phyloP scores from a whole-genome alignment of 2,888 invertebrate genomes.

The Hyposoter dolosus region DNA sequence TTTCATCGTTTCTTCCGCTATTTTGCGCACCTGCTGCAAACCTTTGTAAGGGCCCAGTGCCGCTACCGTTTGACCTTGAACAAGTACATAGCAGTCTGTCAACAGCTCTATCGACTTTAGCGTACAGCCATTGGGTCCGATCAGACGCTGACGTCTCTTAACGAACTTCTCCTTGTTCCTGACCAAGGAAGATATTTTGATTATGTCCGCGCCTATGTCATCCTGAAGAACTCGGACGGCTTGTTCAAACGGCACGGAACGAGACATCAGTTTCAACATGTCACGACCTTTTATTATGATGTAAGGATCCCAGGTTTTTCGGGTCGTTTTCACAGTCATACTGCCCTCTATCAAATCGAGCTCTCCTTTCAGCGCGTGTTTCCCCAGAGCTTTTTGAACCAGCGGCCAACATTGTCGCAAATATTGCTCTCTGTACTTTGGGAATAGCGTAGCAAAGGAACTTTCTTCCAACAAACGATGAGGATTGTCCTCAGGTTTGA shows the following conservation, averaged over 20 bases:
- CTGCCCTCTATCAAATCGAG: slow-evolving; percentile 97
- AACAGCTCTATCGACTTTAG: slow-evolving; percentile 98
- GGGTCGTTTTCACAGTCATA: slow-evolving; percentile 96
- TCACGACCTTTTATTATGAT: slow-evolving; percentile 98
- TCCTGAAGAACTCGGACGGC: slow-evolving; percentile 95
- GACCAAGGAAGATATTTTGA: slow-evolving; percentile 97
- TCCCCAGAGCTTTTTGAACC: slow-evolving; percentile 93
- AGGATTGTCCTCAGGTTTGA: slow-evolving; percentile 95
- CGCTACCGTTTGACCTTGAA: slow-evolving; percentile 98
- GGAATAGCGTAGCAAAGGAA: slow-evolving; percentile 98
- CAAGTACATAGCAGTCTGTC: slow-evolving; percentile 97
- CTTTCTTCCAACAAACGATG: slow-evolving; percentile 96
- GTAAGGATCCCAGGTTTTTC: slow-evolving; percentile 99
- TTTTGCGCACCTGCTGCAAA: slow-evolving; percentile 91
- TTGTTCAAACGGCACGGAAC: slow-evolving; percentile 99
- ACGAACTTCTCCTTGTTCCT: slow-evolving; percentile 97
- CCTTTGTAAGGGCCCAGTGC: slow-evolving; percentile 98
- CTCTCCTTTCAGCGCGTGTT: slow-evolving; percentile 93
- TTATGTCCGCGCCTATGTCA: slow-evolving; percentile 96
- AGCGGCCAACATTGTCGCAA: slow-evolving; percentile 97
- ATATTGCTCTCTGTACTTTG: slow-evolving; percentile 98
- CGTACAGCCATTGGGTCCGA: slow-evolving; percentile 99
- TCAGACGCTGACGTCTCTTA: slow-evolving; percentile 96
- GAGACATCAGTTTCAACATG: slow-evolving; percentile 96
- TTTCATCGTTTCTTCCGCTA: slow-evolving; percentile 98